A percentile compares a stretch with the other conserved stretches of the same genome.
These are phyloP conservation scores for Nemoura dubitans DNA, from an alignment of 2,888 invertebrate genomes.

Conservation along the genomic window DNA sequence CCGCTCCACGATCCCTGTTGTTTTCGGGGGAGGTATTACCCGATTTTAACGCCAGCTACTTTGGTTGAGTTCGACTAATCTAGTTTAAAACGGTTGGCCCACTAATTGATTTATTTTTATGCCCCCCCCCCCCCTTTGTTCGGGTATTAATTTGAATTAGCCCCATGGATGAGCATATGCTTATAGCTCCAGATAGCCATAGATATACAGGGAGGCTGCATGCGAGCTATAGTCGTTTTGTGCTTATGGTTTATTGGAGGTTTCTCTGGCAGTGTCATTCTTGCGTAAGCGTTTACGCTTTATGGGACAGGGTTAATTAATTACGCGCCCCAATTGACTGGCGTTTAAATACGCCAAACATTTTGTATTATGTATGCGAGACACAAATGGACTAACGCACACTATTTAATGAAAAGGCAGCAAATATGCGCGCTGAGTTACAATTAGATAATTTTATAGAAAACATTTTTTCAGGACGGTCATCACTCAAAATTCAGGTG, in stretches of 20 bases:
- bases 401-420: too few relatives aligned
- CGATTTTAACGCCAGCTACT: background rate
- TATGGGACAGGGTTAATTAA: background rate
- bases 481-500: too few relatives aligned
- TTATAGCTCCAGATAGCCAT: background rate
- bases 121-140: background rate
- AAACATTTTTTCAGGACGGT: too few relatives aligned
- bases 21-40: background rate
- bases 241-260: background rate
- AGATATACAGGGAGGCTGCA: background rate
- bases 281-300: background rate
- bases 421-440: too few relatives aligned
- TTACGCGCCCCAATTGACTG: background rate
- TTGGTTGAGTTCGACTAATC: background rate
- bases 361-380: background rate
- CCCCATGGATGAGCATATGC: background rate
- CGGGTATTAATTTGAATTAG: background rate
- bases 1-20: background rate
- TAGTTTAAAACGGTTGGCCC: background rate
- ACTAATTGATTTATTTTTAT: constrained; percentile 7
- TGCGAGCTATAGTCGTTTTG: background rate
- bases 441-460: too few relatives aligned
- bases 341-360: background rate
- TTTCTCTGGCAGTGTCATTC: background rate
- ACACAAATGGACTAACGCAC: background rate